Conservation (phyloP, 2,113 vertebrate genomes). For the Neodontobutis hainanensis region DNA sequence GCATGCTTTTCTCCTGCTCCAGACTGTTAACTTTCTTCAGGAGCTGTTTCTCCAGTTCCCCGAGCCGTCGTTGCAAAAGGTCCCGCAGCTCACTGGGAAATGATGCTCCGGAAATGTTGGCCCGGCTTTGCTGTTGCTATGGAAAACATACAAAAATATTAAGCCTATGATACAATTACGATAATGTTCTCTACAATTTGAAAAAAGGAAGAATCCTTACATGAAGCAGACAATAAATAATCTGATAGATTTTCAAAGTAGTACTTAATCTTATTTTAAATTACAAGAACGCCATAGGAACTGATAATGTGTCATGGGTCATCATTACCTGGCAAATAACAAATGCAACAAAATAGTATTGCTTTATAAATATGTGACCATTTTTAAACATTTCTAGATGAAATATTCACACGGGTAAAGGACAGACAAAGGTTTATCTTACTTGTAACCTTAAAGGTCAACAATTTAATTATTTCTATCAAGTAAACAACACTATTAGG, state of each 20-base stretch:
- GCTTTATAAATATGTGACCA: too few relatives aligned
- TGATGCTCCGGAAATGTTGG: slow-evolving; percentile 82
- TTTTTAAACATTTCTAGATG: too few relatives aligned
- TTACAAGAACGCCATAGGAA: too few relatives aligned
- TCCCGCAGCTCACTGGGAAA: slow-evolving; percentile 89
- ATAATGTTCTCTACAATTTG: not conserved
- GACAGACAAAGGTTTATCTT: too few relatives aligned
- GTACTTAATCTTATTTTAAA: too few relatives aligned
- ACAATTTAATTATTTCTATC: not conserved
- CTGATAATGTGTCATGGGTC: too few relatives aligned
- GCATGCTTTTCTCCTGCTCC: slow-evolving; percentile 90
- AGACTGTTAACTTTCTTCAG: slow-evolving; percentile 91
- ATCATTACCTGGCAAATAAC: too few relatives aligned
- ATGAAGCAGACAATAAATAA: not conserved
- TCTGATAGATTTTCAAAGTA: too few relatives aligned
- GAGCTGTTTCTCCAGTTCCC: slow-evolving; percentile 91
- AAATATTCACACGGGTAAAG: too few relatives aligned
- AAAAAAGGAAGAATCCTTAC: too few relatives aligned
- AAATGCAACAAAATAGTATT: too few relatives aligned
- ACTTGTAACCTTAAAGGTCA: not conserved
- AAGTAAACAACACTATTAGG: not conserved
- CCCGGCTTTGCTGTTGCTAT: slow-evolving; percentile 88
- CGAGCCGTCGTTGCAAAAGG: slow-evolving; percentile 88
- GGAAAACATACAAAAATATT: slow-evolving; percentile 1
- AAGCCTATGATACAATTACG: too few relatives aligned